phyloP scores from a whole-genome alignment of 2,888 invertebrate species.

The Eilema depressum region DNA sequence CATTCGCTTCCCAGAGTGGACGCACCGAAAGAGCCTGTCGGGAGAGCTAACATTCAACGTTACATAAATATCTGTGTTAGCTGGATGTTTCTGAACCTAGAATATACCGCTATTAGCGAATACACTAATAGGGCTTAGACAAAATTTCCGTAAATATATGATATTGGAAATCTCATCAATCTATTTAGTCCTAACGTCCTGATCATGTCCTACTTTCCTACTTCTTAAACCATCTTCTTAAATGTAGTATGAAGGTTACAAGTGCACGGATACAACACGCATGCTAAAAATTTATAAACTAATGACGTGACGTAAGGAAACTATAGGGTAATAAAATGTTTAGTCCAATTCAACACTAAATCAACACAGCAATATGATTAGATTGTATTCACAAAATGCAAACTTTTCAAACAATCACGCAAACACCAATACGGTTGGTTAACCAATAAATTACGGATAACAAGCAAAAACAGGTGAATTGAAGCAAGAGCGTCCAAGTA shows the following conservation, averaged over 20 bases:
- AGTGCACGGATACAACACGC: background rate
- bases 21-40: constrained; percentile 17
- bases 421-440: constrained; percentile 20
- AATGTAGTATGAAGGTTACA: background rate
- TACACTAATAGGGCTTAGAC: constrained; percentile 13
- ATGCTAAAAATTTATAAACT: background rate
- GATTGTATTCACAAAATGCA: constrained; percentile 6
- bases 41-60: constrained; percentile 15
- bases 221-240: background rate
- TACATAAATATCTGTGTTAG: constrained; percentile 21
- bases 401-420: constrained; percentile 26
- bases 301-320: background rate
- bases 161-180: too few species aligned
- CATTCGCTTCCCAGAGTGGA: constrained; percentile 34
- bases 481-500: constrained; percentile 18
- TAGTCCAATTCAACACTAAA: background rate
- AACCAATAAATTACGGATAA: constrained; percentile 21
- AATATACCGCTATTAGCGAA: constrained; percentile 15
- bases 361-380: background rate
- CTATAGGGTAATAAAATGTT: background rate
- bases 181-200: background rate
- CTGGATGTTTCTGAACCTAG: constrained; percentile 25
- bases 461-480: constrained; percentile 20
- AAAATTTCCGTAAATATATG: too few species aligned
- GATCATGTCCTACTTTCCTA: background rate